Base-by-base conservation (phyloP, 2,888 invertebrate species). In the Drosophila mercatorum region DNA sequence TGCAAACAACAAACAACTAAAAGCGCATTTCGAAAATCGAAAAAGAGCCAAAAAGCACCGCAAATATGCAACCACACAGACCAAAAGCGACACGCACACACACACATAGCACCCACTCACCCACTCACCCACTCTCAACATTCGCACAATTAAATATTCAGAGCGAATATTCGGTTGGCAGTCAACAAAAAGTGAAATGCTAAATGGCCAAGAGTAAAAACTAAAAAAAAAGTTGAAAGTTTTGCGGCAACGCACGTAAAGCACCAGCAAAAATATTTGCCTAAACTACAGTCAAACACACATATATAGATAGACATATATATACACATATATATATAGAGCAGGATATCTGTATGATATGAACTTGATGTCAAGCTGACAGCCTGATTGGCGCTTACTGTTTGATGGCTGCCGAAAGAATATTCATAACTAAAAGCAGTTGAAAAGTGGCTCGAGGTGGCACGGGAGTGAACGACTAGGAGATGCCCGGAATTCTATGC, bases 121-220 rank as follows among this genome's bases (percentile, higher is more conserved):
- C 8, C 14, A 11, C 36, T 17, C 34, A 38, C 8, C 14, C 14
- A 26, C 26, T 12, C 6, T 28, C 28, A 28, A n/a, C 53, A 55
- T 14, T n/a, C 79, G 83, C 84, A 84, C 84, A 84, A 87, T 87
- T 84, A 87, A 87, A 84, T 84, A 84, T 84, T 78, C 87, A 80
- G 71, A 84, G 72, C 78, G 84, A 84, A 87, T 87, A 84, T 82
- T 84, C 80, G 68, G 68, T 68, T 68, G 80, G 62, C 52, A 62
- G 56, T 65, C 64, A 67, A 46, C 59, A 56, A 74, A 68, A 66
- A 53, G 49, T 26, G 17, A 75, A 79, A 57, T 59, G 36, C 36
- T 41, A 74, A 75, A 59, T 72, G 59, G 66, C 66, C 44, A 68
- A 69, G 66, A 41, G 17, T 40, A 43, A 73, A 72, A 53, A 36